Base-by-base conservation (phyloP, 2,797 vertebrate species). In the Prionace glauca region DNA sequence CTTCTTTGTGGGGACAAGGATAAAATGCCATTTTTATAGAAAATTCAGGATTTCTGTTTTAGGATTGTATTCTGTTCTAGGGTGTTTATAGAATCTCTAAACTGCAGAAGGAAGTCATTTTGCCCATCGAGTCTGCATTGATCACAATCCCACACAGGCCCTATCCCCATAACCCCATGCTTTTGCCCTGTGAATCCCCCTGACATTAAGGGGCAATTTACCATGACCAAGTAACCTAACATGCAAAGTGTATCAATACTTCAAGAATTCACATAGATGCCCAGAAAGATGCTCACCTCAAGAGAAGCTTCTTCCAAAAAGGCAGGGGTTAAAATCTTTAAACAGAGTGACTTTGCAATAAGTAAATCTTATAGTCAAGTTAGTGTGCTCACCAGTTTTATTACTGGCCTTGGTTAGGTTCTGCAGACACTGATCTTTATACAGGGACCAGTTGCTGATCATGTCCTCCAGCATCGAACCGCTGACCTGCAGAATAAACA, bases 341-440 rank as follows among this genome's bases (percentile, higher is more conserved):
- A 32, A 94, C 69, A 1, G 32, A 45, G 90, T 94, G 20, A 7
- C 29, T 94, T 74, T 62, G 11, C 32, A 90, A 91, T 93, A 88
- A 71, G 36, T 95, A 69, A 45, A 50, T 72, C 65, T 32, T 71
- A 69, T 32, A 32, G 71, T 87, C 29, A 93, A 94, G 36, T 32
- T 96, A 95, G 7, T 8, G 95, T 95, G 50, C 98, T 98, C 97
- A 99, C 99, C 99, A 95, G 97, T 97, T 96, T 95, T 95, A 95
- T 96, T 71, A 36, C 95, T 95, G 3, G 95, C 0, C 32, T 67
- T 96, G 41, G 96, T 94, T 95, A 99, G 97, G 77, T 97, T 98
- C 96, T 96, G 97, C 96, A 98, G 97, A 96, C 99, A 99, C 95
- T 97, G 97, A 95, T 98, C 97, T 96, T 96, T 98, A 96, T 99